Evolutionary conservation across 2,888 invertebrate species (phyloP).

Genomic region (Drosophila kambysellisi): DNA sequence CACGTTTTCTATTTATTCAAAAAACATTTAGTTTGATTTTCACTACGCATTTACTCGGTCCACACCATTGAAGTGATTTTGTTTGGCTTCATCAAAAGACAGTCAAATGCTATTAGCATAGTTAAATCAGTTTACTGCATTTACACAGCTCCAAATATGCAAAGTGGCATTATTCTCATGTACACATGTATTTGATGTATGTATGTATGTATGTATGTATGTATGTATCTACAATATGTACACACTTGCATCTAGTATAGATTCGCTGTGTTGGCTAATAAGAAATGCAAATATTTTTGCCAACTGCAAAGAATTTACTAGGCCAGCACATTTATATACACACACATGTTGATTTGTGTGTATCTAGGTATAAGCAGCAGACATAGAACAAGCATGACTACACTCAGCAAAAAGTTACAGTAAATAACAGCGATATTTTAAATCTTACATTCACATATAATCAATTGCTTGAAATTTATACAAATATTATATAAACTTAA

Average conservation of each 20-base stretch:
- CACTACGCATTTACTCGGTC: conserved; percentile 26
- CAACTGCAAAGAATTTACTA: conserved; percentile 63
- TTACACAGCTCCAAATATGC: conserved; percentile 20
- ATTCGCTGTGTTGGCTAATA: conserved; percentile 39
- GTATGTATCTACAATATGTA: neutral
- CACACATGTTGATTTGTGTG: conserved; percentile 5
- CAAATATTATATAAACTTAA: neutral
- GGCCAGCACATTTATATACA: conserved; percentile 40
- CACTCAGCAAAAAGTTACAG: conserved; percentile 36
- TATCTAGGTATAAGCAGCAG: conserved; percentile 18
- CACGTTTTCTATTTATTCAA: conserved; percentile 61
- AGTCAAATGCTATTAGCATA: conserved; percentile 58
- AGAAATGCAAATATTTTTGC: conserved; percentile 60
- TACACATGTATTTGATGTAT: neutral
- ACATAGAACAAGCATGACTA: conserved; percentile 21
- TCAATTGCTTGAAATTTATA: neutral
- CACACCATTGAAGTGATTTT: conserved; percentile 37
- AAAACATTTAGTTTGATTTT: conserved; percentile 54
- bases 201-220: neutral
- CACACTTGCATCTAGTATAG: conserved; percentile 22
- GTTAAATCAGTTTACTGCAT: conserved; percentile 49
- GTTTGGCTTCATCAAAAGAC: conserved; percentile 54
- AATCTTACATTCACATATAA: neutral
- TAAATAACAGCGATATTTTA: neutral
- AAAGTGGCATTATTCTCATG: conserved; percentile 17